Base-by-base conservation (phyloP, 2,888 invertebrate species). In the Oligia fasciuncula region DNA sequence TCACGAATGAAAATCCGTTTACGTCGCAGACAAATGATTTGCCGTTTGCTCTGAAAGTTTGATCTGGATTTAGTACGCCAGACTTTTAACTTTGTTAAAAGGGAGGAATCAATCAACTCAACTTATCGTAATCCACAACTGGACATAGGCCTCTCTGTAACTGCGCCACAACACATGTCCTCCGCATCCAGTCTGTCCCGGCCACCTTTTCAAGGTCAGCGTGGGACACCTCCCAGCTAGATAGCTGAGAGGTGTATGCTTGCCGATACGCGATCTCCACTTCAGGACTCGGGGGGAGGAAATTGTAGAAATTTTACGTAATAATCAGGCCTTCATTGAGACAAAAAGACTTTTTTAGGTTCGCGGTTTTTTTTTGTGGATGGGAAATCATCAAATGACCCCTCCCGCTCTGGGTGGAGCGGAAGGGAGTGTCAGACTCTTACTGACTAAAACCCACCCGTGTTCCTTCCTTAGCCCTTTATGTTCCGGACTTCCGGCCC, bases 1-100 rank as follows among this genome's bases (percentile, higher is more conserved):
- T 99, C 49, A 99, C 99, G 95, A 99, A 99, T 93, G 99, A 99
- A 95, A 99, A 99, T 0, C 99, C 99, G 96, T 99, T 99, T 5
- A 99, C 99, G 97, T 99, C 99, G 96, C 99, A 99, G 0, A 99
- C 99, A 94, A 99, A 99, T 0, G 99, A 99, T 95, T 99, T 99
- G 72, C 99, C 99, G 97, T 99, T 99, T 40, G 99, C 99, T 94
- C 99, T 98, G 94, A 83, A 88, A 81, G 14, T 2, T 69, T 51
- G 4, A 17, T 4, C 4, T 46, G 35, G 11, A 43, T 51, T 43
- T 19, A 69, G 19, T 78, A 14, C n/a, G 43, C 46, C 1, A 23
- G 76, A 4, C 11, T 43, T 17, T 17, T 19, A 11, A 40, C 4
- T 23, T 40, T 40, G 5, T 65, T 11, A 23, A 40, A 65, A 63